Evolutionary conservation across 2,888 invertebrate species (phyloP).

Genomic region (Drosophila cognata): DNA sequence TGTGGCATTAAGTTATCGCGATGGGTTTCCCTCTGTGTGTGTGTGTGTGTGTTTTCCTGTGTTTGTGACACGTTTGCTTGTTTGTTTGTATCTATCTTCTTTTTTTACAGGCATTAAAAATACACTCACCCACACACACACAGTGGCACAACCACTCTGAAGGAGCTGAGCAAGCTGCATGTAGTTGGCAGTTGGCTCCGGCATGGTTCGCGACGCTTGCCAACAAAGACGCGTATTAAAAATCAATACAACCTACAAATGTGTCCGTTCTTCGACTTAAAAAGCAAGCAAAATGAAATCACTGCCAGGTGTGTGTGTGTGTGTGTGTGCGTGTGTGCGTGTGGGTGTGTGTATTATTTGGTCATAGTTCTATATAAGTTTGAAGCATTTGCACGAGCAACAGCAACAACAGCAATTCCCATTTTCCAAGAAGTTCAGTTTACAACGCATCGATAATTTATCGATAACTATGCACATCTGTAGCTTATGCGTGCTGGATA

Average conservation of each 20-base stretch:
- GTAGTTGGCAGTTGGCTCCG: conserved; percentile 57
- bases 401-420: background rate
- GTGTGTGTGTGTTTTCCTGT: conserved; percentile 3
- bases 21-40: conserved; percentile 6
- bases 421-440: background rate
- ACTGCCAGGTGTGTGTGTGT: background rate
- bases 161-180: conserved; percentile 43
- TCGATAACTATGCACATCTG: background rate
- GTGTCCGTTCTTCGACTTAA: conserved; percentile 57
- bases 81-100: conserved; percentile 35
- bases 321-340: background rate
- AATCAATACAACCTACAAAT: conserved; percentile 76
- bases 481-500: background rate
- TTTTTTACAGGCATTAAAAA: conserved; percentile 62
- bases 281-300: conserved; percentile 5
- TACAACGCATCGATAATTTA: background rate
- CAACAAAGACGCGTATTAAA: conserved; percentile 68
- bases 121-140: background rate
- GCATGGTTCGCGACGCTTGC: conserved; percentile 46
- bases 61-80: conserved; percentile 45
- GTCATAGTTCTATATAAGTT: background rate
- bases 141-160: background rate
- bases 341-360: background rate
- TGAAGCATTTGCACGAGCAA: background rate
- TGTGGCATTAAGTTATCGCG: conserved; percentile 73